Conservation (phyloP, 2,113 vertebrate genomes). For the Channa argus region DNA sequence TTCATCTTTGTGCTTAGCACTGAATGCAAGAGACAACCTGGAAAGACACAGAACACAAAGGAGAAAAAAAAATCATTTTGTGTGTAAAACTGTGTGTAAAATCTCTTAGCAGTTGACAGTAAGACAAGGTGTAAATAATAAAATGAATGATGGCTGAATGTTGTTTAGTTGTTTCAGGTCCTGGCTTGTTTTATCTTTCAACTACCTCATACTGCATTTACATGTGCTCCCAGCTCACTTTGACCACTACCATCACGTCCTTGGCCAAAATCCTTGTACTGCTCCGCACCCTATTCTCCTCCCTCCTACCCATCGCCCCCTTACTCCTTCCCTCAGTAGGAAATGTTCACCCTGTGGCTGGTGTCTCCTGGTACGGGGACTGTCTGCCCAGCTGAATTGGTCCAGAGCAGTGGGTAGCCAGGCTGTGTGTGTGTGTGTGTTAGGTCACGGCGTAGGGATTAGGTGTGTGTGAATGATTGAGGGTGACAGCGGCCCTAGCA, state of each 20-base stretch:
- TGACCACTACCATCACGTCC: not conserved
- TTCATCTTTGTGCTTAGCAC: not conserved
- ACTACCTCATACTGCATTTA: not conserved
- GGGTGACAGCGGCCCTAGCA: constrained; percentile 83
- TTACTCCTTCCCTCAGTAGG: constrained; percentile 13
- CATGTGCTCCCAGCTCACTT: not conserved
- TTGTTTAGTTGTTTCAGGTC: too few relatives aligned
- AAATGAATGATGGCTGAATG: too few relatives aligned
- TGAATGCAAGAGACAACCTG: constrained; percentile 15
- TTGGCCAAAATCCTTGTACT: not conserved
- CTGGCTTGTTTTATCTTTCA: not conserved
- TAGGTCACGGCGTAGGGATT: constrained; percentile 81
- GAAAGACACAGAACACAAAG: not conserved
- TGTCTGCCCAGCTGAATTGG: constrained; percentile 61
- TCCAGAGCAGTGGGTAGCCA: constrained; percentile 43
- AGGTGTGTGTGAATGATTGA: constrained; percentile 84
- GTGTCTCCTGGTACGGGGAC: constrained; percentile 76
- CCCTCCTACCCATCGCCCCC: constrained; percentile 11
- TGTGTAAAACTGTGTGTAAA: too few relatives aligned
- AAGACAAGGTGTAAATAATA: too few relatives aligned
- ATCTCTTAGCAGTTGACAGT: too few relatives aligned
- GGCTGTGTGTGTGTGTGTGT: constrained; percentile 44
- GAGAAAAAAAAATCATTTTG: not conserved
- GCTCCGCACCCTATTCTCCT: constrained; percentile 6
- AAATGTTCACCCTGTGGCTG: constrained; percentile 73